Conservation (phyloP, 2,113 vertebrate species). For the Anseranas semipalmata region DNA sequence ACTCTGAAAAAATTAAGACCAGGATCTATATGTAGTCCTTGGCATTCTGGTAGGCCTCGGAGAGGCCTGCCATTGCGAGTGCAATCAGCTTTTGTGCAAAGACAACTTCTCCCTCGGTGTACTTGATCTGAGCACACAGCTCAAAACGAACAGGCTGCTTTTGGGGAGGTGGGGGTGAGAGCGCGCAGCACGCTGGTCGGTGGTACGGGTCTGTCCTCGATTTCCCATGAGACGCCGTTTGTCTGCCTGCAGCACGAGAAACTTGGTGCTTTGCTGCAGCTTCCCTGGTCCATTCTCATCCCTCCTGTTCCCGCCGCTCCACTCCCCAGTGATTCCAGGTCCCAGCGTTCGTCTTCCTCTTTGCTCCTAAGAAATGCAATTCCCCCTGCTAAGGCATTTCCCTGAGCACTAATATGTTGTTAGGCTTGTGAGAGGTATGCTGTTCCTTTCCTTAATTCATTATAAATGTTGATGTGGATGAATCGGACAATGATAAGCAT, state of each 20-base stretch:
- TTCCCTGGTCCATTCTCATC: not conserved
- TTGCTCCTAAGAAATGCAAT: not conserved
- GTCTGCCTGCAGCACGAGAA: not conserved
- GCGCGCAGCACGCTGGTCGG: accelerated
- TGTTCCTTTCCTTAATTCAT: not conserved
- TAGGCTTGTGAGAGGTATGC: not conserved
- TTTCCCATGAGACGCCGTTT: not conserved
- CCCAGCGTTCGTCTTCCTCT: not conserved
- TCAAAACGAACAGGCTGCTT: accelerated
- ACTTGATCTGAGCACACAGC: not conserved
- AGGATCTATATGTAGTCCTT: not conserved
- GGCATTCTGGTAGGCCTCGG: not conserved
- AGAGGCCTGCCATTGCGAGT: accelerated
- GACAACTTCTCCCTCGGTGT: accelerated
- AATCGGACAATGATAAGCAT: not conserved
- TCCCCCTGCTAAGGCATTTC: not conserved
- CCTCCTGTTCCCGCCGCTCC: not conserved
- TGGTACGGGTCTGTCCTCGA: not conserved
- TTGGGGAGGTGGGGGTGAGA: not conserved
- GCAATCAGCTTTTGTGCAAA: not conserved
- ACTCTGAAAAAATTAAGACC: not conserved
- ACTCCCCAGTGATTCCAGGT: not conserved
- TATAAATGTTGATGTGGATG: not conserved
- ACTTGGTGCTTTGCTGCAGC: not conserved
- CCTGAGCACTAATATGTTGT: not conserved